Percentiles rank a stretch among this genome's conserved stretches.
Conservation (phyloP, 1,140 invertebrate species). For the Macrostomum lignano region DNA sequence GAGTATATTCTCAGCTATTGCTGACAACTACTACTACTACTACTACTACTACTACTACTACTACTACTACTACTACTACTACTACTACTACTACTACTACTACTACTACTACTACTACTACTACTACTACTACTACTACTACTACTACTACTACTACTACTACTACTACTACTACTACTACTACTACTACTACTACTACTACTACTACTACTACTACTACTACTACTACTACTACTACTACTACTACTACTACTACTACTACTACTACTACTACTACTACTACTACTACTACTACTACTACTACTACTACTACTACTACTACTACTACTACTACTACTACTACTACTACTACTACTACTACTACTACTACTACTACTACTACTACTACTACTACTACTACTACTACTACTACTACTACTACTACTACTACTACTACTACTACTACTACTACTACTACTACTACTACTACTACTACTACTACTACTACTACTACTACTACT, state of each 20-base stretch:
- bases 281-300: slow-evolving; percentile 2
- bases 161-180: slow-evolving; percentile 7
- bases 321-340: slow-evolving; percentile 5
- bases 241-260: slow-evolving; percentile 8
- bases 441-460: slow-evolving; percentile 5
- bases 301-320: slow-evolving; percentile 7
- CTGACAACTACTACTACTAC: slow-evolving; percentile 3
- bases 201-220: slow-evolving; percentile 6
- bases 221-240: slow-evolving; percentile 8
- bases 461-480: slow-evolving; percentile 7
- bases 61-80: slow-evolving; percentile 9
- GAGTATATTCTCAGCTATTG: too few relatives aligned
- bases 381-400: slow-evolving; percentile 5
- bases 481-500: slow-evolving; percentile 8
- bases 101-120: slow-evolving; percentile 7
- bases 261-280: slow-evolving; percentile 7
- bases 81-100: slow-evolving; percentile 9
- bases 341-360: slow-evolving; percentile 6
- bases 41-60: slow-evolving; percentile 9
- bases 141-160: slow-evolving; percentile 8
- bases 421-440: slow-evolving; percentile 7
- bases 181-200: slow-evolving; percentile 7
- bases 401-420: slow-evolving; percentile 6
- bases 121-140: slow-evolving; percentile 8
- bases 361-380: slow-evolving; percentile 7